Percentiles rank a stretch among this genome's conserved stretches.
These are phyloP conservation scores for Drosophila atripex DNA, from an alignment of 2,888 invertebrate genomes.

Conservation along the genomic window DNA sequence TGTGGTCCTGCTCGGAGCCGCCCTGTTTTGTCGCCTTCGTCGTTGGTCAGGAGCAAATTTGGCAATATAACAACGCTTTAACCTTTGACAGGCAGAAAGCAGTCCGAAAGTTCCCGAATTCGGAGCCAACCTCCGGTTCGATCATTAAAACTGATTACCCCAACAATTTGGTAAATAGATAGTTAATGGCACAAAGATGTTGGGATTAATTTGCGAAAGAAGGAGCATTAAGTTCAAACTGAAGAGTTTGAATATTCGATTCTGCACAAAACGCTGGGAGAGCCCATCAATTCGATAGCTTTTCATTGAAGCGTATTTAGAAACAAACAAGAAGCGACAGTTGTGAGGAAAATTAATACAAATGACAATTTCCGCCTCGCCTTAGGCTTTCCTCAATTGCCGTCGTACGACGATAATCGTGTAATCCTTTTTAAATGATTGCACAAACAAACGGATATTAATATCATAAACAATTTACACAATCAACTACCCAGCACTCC, in stretches of 20 bases:
- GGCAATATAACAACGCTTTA: constrained; percentile 69
- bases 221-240: background rate
- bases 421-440: constrained; percentile 56
- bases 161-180: constrained; percentile 56
- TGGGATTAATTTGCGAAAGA: background rate
- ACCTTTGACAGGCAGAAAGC: constrained; percentile 76
- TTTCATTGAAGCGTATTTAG: constrained; percentile 5
- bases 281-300: background rate
- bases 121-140: constrained; percentile 34
- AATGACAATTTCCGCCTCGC: constrained; percentile 67
- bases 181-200: constrained; percentile 1
- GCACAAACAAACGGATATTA: constrained; percentile 73
- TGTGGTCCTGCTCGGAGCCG: constrained; percentile 56
- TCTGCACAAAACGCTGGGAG: background rate
- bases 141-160: constrained; percentile 79
- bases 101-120: constrained; percentile 64
- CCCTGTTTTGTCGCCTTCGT: constrained; percentile 33
- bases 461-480: constrained; percentile 72
- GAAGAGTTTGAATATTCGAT: constrained; percentile 11
- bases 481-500: constrained; percentile 13
- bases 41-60: constrained; percentile 56
- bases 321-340: background rate
- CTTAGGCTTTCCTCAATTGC: constrained; percentile 62
- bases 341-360: constrained; percentile 46
- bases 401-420: constrained; percentile 53